phyloP scores from a whole-genome alignment of 2,888 invertebrate genomes.

The Trichopoda pennipes region DNA sequence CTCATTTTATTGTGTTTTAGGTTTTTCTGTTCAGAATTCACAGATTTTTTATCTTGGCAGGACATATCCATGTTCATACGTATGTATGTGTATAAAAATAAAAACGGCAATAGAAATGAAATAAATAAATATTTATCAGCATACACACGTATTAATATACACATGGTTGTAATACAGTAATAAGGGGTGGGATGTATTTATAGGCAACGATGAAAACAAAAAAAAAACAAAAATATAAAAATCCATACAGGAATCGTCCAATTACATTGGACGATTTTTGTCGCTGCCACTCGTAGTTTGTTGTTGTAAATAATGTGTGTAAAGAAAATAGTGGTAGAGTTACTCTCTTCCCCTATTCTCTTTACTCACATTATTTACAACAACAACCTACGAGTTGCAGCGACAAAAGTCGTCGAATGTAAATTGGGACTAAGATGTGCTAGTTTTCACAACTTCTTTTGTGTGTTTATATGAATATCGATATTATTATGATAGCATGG shows the following conservation, averaged over 20 bases:
- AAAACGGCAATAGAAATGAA: conserved; percentile 31
- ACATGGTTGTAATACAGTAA: background rate
- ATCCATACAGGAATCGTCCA: background rate
- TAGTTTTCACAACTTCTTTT: conserved; percentile 33
- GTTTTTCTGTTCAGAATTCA: too few species aligned
- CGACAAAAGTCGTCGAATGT: too few species aligned
- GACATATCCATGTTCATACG: background rate
- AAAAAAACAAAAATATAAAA: background rate
- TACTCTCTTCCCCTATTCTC: too few species aligned
- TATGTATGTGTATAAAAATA: conserved; percentile 5
- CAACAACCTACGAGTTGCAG: too few species aligned
- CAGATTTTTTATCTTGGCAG: too few species aligned
- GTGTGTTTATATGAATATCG: background rate
- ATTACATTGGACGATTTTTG: too few species aligned
- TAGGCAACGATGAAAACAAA: conserved; percentile 13
- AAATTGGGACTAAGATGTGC: background rate
- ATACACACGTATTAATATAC: background rate
- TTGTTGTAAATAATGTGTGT: too few species aligned
- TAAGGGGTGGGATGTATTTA: conserved; percentile 8
- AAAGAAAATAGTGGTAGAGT: too few species aligned
- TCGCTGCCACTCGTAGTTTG: too few species aligned
- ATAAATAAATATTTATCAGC: background rate
- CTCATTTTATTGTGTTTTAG: conserved; percentile 14
- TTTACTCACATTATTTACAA: too few species aligned
- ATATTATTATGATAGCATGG: background rate